Percentiles rank a stretch among this genome's conserved stretches.
Conservation (phyloP, 2,888 invertebrate species). For the Petrophora chlorosata region DNA sequence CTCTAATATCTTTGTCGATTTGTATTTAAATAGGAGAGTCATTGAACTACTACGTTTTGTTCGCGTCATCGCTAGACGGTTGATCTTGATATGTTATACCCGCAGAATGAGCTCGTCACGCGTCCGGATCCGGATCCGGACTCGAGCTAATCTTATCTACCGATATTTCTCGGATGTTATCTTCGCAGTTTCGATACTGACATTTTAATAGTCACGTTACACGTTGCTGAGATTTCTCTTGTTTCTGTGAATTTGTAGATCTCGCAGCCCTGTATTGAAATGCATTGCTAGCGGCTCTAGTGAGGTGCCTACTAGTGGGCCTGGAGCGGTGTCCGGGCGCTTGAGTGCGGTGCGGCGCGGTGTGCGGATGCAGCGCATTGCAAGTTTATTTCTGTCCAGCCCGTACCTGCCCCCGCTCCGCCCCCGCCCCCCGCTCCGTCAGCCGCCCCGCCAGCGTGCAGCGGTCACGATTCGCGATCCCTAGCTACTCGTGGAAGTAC, state of each 20-base stretch:
- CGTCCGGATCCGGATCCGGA: too few species aligned
- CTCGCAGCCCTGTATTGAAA: not conserved
- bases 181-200: too few species aligned
- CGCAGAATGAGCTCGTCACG: not conserved
- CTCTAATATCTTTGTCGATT: slow-evolving; percentile 2
- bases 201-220: too few species aligned
- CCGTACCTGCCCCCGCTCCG: not conserved
- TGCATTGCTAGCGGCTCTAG: not conserved
- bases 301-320: not conserved
- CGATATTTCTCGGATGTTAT: too few species aligned
- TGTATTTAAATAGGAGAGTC: slow-evolving; percentile 3
- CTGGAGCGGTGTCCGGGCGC: too few species aligned
- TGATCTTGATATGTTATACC: not conserved
- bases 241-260: not conserved
- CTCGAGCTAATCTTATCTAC: too few species aligned
- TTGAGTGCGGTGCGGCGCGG: slow-evolving; percentile 8
- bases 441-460: too few species aligned
- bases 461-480: slow-evolving; percentile 11
- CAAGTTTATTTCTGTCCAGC: slow-evolving; percentile 19
- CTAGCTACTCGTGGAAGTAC: too few species aligned
- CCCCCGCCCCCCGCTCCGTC: not conserved
- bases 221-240: not conserved
- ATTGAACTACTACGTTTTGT: slow-evolving; percentile 6
- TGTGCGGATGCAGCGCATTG: slow-evolving; percentile 20
- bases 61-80: slow-evolving; percentile 1